Conservation (phyloP, 2,888 invertebrate species). For the Melanchra persicariae region DNA sequence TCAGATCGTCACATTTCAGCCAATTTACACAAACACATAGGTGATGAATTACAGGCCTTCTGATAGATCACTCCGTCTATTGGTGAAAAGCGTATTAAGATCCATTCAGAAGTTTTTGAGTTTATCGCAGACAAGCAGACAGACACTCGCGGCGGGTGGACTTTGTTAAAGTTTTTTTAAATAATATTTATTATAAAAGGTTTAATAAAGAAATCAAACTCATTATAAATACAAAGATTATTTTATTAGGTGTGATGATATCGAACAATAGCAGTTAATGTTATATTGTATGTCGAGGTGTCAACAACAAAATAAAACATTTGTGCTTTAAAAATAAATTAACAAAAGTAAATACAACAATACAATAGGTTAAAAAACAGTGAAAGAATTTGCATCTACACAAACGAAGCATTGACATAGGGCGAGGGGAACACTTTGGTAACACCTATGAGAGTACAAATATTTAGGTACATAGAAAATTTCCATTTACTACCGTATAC, state of each 20-base stretch:
- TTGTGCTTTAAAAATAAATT: slow-evolving; percentile 90
- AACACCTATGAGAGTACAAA: slow-evolving; percentile 59
- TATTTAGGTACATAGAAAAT: slow-evolving; percentile 51
- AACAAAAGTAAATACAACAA: slow-evolving; percentile 89
- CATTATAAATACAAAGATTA: slow-evolving; percentile 85
- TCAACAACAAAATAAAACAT: slow-evolving; percentile 89
- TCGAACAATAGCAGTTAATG: slow-evolving; percentile 88
- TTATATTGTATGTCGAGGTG: slow-evolving; percentile 87
- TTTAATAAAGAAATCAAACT: slow-evolving; percentile 72
- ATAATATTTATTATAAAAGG: too few species aligned
- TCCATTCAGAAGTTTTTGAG: too few species aligned
- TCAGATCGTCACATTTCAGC: too few species aligned
- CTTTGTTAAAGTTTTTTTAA: too few species aligned
- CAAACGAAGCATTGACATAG: slow-evolving; percentile 84
- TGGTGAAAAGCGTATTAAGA: too few species aligned
- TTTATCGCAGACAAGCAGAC: too few species aligned
- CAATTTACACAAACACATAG: too few species aligned
- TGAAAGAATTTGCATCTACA: slow-evolving; percentile 75
- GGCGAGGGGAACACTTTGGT: slow-evolving; percentile 83
- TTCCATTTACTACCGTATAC: slow-evolving; percentile 30
- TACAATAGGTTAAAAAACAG: slow-evolving; percentile 81
- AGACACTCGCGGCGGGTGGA: too few species aligned
- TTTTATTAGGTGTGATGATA: slow-evolving; percentile 90
- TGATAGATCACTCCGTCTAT: too few species aligned
- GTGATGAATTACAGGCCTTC: too few species aligned